Percentiles rank a stretch among this genome's conserved stretches.
Evolutionary conservation across 64 coral and sea anemone genomes (phyloP).

Genomic region (Montipora capricornis): DNA sequence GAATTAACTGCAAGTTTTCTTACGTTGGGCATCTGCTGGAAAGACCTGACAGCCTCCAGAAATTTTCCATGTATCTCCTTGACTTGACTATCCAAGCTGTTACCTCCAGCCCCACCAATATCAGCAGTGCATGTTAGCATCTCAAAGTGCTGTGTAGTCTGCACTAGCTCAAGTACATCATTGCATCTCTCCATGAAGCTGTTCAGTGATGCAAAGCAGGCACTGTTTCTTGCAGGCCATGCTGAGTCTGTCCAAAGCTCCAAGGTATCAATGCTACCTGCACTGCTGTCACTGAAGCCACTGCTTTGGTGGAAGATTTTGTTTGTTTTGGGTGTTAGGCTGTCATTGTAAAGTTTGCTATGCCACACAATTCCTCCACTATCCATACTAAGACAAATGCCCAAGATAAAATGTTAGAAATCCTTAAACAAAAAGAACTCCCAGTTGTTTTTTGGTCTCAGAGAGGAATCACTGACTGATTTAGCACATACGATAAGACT

Average conservation of each 20-base stretch:
- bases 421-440: no score
- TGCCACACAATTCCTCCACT: conserved; percentile 92
- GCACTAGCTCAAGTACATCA: conserved; percentile 99
- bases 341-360: conserved; percentile 92
- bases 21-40: conserved; percentile 89
- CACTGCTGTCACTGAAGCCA: conserved; percentile 53
- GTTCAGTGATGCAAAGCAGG: conserved; percentile 81
- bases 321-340: conserved; percentile 77
- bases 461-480: no score
- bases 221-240: conserved; percentile 95
- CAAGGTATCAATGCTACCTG: conserved; percentile 33
- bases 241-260: conserved; percentile 97
- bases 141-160: conserved; percentile 99
- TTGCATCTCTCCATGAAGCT: conserved; percentile 99
- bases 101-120: conserved; percentile 94
- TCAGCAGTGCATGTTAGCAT: conserved; percentile 84
- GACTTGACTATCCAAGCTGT: conserved; percentile 86
- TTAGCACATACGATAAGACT: no score
- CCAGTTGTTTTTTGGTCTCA: no score
- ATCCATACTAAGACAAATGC: conserved; percentile 69
- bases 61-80: conserved; percentile 92
- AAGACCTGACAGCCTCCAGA: conserved; percentile 74
- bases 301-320: conserved; percentile 74
- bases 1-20: background rate
- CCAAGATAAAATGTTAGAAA: background rate